A percentile compares a stretch with the other conserved stretches of the same genome.
phyloP scores from a whole-genome alignment of 2,888 invertebrate genomes.

The Morpho deidamia region DNA sequence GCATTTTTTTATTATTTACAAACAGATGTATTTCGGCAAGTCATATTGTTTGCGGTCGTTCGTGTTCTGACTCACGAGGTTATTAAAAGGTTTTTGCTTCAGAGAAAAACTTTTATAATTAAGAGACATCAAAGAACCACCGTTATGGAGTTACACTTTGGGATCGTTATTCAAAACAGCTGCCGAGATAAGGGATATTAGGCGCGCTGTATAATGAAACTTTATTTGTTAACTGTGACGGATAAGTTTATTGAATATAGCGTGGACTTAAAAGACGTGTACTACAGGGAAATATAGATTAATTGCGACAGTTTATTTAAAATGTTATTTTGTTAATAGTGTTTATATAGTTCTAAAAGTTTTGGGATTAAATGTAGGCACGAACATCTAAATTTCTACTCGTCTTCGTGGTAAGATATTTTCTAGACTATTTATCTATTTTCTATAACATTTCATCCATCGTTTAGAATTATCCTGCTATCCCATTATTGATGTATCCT shows the following conservation, averaged over 20 bases:
- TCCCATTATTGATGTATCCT: neutral
- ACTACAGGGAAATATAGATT: too few relatives aligned
- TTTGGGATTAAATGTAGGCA: too few relatives aligned
- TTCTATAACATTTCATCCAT: too few relatives aligned
- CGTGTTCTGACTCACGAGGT: slow-evolving; percentile 24
- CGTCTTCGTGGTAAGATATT: too few relatives aligned
- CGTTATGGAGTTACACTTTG: slow-evolving; percentile 71
- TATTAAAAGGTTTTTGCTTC: slow-evolving; percentile 51
- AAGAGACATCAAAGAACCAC: slow-evolving; percentile 73
- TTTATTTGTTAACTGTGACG: slow-evolving; percentile 66
- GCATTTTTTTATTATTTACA: slow-evolving; percentile 14
- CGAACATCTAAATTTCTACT: too few relatives aligned
- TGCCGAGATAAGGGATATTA: slow-evolving; percentile 69
- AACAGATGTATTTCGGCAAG: slow-evolving; percentile 28
- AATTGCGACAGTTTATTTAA: too few relatives aligned
- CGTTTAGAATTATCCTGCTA: too few relatives aligned
- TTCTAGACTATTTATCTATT: too few relatives aligned
- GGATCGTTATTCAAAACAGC: slow-evolving; percentile 70
- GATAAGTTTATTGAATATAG: slow-evolving; percentile 43
- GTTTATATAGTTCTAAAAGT: too few relatives aligned
- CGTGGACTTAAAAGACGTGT: neutral
- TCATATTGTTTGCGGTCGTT: slow-evolving; percentile 30
- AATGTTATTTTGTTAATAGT: too few relatives aligned
- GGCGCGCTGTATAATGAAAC: slow-evolving; percentile 56
- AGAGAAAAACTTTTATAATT: slow-evolving; percentile 74